Conservation (phyloP, 2,113 vertebrate genomes). For the Trichomycterus rosablanca region DNA sequence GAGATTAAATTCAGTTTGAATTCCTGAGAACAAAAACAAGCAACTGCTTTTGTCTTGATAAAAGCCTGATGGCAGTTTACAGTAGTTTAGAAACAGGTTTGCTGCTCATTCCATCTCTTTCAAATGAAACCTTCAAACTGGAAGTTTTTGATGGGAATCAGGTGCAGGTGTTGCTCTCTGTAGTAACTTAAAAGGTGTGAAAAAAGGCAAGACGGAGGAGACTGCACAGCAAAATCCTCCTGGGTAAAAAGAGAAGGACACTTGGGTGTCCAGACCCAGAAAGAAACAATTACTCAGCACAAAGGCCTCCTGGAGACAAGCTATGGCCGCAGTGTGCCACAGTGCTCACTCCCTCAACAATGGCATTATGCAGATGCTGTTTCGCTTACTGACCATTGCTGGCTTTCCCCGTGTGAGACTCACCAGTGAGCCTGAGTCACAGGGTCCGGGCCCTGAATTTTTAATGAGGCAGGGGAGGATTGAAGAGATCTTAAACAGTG, state of each 20-base stretch:
- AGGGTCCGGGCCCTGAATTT: conserved; percentile 26
- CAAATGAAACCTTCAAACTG: background rate
- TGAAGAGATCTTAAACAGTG: conserved; percentile 10
- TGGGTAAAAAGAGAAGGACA: conserved; percentile 22
- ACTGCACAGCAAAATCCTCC: conserved; percentile 30
- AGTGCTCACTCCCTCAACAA: conserved; percentile 23
- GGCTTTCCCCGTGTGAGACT: conserved; percentile 31
- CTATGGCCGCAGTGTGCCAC: conserved; percentile 23
- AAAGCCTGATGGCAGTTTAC: conserved; percentile 23
- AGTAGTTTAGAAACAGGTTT: conserved; percentile 1
- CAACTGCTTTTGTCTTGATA: conserved; percentile 34
- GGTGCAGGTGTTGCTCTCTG: conserved; percentile 29
- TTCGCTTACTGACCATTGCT: conserved; percentile 14
- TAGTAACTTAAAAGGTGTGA: conserved; percentile 24
- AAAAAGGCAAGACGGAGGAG: conserved; percentile 26
- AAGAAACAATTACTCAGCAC: conserved; percentile 40
- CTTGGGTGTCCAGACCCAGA: conserved; percentile 26
- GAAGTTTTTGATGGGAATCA: conserved; percentile 6
- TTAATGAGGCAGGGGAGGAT: conserved; percentile 12
- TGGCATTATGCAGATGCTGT: conserved; percentile 36
- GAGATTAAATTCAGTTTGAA: conserved; percentile 39
- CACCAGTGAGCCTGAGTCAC: conserved; percentile 11
- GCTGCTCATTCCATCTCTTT: conserved; percentile 1
- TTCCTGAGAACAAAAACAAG: conserved; percentile 16
- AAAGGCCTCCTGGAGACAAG: conserved; percentile 32